Base-by-base conservation (phyloP, 2,888 invertebrate genomes). In the Cryptops parisi region DNA sequence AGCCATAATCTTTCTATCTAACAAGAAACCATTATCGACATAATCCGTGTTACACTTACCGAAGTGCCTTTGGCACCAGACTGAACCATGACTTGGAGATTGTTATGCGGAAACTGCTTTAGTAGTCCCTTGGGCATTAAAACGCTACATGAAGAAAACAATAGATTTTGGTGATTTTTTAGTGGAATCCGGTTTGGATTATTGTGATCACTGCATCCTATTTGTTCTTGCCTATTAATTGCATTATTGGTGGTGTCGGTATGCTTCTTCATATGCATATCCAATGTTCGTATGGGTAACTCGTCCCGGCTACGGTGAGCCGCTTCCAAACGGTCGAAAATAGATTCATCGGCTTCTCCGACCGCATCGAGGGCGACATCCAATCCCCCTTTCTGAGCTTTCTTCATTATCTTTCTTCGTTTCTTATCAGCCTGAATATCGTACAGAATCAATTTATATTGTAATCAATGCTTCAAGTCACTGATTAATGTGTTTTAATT, bases 31-130 rank as follows among this genome's bases (percentile, higher is more conserved):
- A 24, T 22, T 25, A n/a, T n/a, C n/a, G n/a, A n/a, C n/a, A n/a
- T n/a, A n/a, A n/a, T n/a, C n/a, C n/a, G n/a, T n/a, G n/a, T 62
- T 4, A 62, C 60, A 62, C 70, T 68, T 61, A 76, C 97, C 52
- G 86, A 83, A 0, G 94, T 90, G n/a, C 96, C 98, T 70, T 99
- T 99, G 0, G 98, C 98, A 57, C 98, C 98, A 19, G 97, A 93
- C 63, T 89, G 81, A 0, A 98, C 94, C 96, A 99, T 97, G 60
- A 98, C 70, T 67, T 97, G 96, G n/a, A 99, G 76, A 71, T 94
- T 94, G 68, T 99, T 99, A 19, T 79, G 71, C 0, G 98, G 97
- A 65, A 98, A 98, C 61, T 82, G 79, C 58, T 82, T 80, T 5
- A 89, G 70, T 41, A 99, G 74, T 1, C 96, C 96, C 55, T 76